Conservation (phyloP, 2,797 vertebrate species). For the Okamejei kenojei region DNA sequence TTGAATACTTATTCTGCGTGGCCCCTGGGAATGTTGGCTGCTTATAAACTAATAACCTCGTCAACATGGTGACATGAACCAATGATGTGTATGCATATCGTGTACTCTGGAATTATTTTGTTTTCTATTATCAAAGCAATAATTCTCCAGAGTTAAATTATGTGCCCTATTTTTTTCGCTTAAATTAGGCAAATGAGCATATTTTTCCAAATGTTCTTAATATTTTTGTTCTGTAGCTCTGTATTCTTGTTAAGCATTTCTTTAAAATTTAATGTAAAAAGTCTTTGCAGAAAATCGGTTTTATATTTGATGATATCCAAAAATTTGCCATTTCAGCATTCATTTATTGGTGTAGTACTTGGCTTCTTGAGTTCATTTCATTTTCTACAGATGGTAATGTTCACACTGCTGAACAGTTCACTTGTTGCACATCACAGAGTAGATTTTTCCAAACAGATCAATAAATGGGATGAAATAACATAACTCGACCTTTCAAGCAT, state of each 20-base stretch:
- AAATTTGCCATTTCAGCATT: background rate
- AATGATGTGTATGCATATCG: background rate
- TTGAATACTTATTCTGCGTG: too few relatives aligned
- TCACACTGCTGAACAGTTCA: background rate
- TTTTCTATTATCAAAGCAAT: background rate
- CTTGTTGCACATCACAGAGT: constrained; percentile 26
- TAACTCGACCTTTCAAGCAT: constrained; percentile 13
- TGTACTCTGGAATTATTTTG: background rate
- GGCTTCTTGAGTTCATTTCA: background rate
- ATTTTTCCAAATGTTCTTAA: background rate
- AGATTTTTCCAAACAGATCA: constrained; percentile 24
- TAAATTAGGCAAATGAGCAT: background rate
- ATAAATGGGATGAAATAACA: constrained; percentile 25
- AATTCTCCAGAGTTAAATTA: background rate
- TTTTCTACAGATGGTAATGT: background rate
- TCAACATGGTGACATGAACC: background rate
- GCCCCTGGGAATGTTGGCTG: too few relatives aligned
- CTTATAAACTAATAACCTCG: background rate
- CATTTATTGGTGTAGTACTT: background rate
- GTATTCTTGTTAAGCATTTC: background rate
- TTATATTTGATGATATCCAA: background rate
- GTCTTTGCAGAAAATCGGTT: background rate
- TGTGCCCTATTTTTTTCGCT: too few relatives aligned
- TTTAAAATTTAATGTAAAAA: background rate
- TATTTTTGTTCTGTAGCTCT: background rate